Evolutionary conservation across 2,888 invertebrate genomes (phyloP).

Genomic region (Lithophane leautieri): DNA sequence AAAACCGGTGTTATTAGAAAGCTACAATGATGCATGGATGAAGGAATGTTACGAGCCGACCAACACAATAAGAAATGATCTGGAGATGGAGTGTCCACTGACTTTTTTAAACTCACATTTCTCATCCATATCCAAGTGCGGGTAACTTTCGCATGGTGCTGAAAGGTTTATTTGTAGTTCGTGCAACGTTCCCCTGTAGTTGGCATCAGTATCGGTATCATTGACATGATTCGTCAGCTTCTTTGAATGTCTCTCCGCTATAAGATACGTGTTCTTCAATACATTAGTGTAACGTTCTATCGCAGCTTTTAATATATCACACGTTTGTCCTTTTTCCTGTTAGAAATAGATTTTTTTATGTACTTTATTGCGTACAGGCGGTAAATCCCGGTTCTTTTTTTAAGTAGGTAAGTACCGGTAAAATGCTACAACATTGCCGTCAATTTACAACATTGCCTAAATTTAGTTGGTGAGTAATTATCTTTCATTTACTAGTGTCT

Average conservation of each 20-base stretch:
- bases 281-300: slow-evolving; percentile 66
- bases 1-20: background rate
- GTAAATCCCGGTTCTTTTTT: background rate
- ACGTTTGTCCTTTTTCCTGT: slow-evolving; percentile 83
- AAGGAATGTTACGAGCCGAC: background rate
- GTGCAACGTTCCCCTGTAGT: slow-evolving; percentile 73
- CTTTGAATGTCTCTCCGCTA: slow-evolving; percentile 50
- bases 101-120: slow-evolving; percentile 90
- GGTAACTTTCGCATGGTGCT: slow-evolving; percentile 92
- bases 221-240: background rate
- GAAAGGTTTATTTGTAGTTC: slow-evolving; percentile 90
- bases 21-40: too few relatives aligned
- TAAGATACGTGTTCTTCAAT: slow-evolving; percentile 47
- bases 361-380: background rate
- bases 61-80: too few relatives aligned
- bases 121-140: slow-evolving; percentile 93
- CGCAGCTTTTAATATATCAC: slow-evolving; percentile 81
- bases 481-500: too few relatives aligned
- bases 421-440: too few relatives aligned
- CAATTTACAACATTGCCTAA: too few relatives aligned
- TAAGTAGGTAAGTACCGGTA: background rate
- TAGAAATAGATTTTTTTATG: background rate
- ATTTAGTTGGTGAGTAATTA: too few relatives aligned
- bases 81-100: background rate
- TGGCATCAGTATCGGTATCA: slow-evolving; percentile 28